Conservation (phyloP, 2,797 vertebrate genomes). For the Cossypha polioptera region DNA sequence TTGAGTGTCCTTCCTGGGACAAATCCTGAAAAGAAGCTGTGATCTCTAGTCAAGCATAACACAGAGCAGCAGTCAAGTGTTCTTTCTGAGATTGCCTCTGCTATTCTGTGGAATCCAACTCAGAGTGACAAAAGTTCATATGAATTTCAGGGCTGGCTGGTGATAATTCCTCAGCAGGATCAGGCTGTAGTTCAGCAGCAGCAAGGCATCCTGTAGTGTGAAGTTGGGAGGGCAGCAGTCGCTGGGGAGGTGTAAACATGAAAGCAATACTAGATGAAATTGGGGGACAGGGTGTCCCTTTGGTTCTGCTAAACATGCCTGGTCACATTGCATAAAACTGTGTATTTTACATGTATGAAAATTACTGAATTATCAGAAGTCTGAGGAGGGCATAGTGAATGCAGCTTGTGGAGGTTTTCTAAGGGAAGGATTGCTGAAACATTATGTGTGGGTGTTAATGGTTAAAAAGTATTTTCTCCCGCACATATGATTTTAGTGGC, state of each 20-base stretch:
- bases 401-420: neutral
- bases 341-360: neutral
- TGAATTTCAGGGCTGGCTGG: neutral
- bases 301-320: neutral
- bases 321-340: neutral
- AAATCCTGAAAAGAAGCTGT: neutral
- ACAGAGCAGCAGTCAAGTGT: neutral
- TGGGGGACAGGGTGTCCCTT: neutral
- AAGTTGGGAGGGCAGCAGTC: neutral
- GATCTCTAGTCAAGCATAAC: neutral
- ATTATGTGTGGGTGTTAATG: neutral
- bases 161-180: neutral
- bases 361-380: neutral
- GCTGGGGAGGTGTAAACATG: neutral
- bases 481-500: neutral
- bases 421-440: neutral
- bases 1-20: neutral
- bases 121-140: neutral
- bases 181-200: neutral
- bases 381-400: neutral
- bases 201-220: neutral
- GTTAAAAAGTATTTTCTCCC: slow-evolving; percentile 3
- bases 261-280: neutral
- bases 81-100: neutral
- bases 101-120: neutral